A percentile compares a stretch with the other conserved stretches of the same genome.
Evolutionary conservation across 2,797 vertebrate genomes (phyloP).

Genomic region (Choloepus didactylus): DNA sequence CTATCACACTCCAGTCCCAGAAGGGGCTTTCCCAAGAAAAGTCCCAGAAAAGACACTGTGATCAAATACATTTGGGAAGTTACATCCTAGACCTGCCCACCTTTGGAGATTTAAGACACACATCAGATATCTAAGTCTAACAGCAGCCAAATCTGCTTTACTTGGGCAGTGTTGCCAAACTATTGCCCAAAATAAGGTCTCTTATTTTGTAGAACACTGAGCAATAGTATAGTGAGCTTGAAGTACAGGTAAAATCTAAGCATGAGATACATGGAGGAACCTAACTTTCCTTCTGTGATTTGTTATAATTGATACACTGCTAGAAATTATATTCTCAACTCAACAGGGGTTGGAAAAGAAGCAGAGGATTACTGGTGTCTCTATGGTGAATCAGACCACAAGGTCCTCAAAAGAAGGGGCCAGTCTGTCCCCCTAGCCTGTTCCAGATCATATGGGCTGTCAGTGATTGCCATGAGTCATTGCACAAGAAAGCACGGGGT

Average conservation of each 20-base stretch:
- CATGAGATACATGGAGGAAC: background rate
- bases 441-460: background rate
- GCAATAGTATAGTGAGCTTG: background rate
- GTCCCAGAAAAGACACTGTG: background rate
- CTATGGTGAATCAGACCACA: background rate
- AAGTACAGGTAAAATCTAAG: slow-evolving; percentile 31
- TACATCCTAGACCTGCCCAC: background rate
- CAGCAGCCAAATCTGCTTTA: background rate
- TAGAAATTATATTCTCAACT: slow-evolving; percentile 16
- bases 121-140: background rate
- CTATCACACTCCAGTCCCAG: background rate
- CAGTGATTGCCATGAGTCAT: background rate
- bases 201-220: slow-evolving; percentile 44
- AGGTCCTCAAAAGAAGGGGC: background rate
- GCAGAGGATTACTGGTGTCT: slow-evolving; percentile 4
- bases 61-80: slow-evolving; percentile 14
- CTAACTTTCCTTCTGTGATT: slow-evolving; percentile 45
- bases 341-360: background rate
- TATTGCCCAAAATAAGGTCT: background rate
- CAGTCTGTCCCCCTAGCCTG: background rate
- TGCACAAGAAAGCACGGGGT: background rate
- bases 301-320: background rate
- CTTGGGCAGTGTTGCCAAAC: slow-evolving; percentile 6
- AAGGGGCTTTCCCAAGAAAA: background rate
- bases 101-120: background rate